Percentiles rank a stretch among this genome's conserved stretches.
Conservation (phyloP, 92 coral and sea anemone genomes). For the Plumapathes pennacea region DNA sequence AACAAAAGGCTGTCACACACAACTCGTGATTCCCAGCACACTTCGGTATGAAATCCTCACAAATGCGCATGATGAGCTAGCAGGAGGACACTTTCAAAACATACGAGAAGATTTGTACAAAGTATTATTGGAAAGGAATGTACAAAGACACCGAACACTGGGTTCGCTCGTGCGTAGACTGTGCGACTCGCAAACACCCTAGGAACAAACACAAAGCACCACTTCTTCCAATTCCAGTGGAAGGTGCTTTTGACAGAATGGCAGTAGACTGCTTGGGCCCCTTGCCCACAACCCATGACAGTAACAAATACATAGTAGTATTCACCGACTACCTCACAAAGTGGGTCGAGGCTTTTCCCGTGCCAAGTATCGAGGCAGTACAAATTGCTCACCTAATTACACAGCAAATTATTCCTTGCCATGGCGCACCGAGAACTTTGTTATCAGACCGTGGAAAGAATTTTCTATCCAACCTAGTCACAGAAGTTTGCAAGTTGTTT, state of each 20-base stretch:
- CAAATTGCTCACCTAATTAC: slow-evolving; percentile 24
- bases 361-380: slow-evolving; percentile 25
- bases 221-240: slow-evolving; percentile 32
- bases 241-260: slow-evolving; percentile 26
- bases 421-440: slow-evolving; percentile 36
- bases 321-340: slow-evolving; percentile 51
- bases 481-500: slow-evolving; percentile 29
- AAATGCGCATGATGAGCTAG: slow-evolving; percentile 38
- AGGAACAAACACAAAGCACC: slow-evolving; percentile 2
- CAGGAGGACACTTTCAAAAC: slow-evolving; percentile 56
- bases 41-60: slow-evolving; percentile 32
- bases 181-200: slow-evolving; percentile 20
- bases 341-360: slow-evolving; percentile 55
- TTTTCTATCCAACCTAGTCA: slow-evolving; percentile 16
- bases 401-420: slow-evolving; percentile 28
- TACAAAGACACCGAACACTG: slow-evolving; percentile 36
- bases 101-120: slow-evolving; percentile 33
- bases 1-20: slow-evolving; percentile 2
- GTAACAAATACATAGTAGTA: slow-evolving; percentile 46
- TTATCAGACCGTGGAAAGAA: slow-evolving; percentile 46
- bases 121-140: slow-evolving; percentile 53
- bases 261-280: slow-evolving; percentile 28
- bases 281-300: slow-evolving; percentile 15
- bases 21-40: slow-evolving; percentile 32
- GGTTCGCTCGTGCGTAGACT: slow-evolving; percentile 24